Conservation (phyloP, 2,888 invertebrate species). For the Drosophila austrosaltans region DNA sequence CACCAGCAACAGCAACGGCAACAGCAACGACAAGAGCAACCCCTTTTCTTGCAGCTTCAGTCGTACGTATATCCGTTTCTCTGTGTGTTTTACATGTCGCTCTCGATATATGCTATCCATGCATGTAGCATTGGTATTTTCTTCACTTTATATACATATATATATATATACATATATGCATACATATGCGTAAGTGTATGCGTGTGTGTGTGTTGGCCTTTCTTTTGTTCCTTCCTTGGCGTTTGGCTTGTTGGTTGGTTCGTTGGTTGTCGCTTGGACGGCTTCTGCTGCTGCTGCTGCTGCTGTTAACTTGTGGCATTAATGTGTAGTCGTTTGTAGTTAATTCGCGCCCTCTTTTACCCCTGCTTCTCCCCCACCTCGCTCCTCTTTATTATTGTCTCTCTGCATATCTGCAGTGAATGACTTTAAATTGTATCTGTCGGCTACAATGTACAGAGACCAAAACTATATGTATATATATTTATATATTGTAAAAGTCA, state of each 20-base stretch:
- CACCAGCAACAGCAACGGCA: constrained; percentile 10
- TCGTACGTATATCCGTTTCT: constrained; percentile 75
- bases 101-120: constrained; percentile 61
- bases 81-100: constrained; percentile 58
- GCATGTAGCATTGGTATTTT: constrained; percentile 41
- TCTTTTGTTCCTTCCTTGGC: constrained; percentile 24
- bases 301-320: constrained; percentile 76
- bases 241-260: constrained; percentile 24
- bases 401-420: constrained; percentile 67
- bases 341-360: constrained; percentile 68
- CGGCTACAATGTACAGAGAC: constrained; percentile 63
- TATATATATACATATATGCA: not conserved
- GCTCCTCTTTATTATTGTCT: constrained; percentile 4
- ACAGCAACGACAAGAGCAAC: not conserved
- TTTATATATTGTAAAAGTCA: constrained; percentile 41
- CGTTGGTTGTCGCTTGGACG: constrained; percentile 68
- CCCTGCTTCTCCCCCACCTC: constrained; percentile 37
- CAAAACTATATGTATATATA: constrained; percentile 45
- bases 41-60: constrained; percentile 62
- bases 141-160: not conserved
- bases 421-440: constrained; percentile 72
- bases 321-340: constrained; percentile 81
- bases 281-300: constrained; percentile 74
- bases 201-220: constrained; percentile 5
- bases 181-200: not conserved